Evolutionary conservation across 2,797 vertebrate genomes (phyloP), one percentile per base, ranked within the genome.

Genomic region (Manis pentadactyla): DNA sequence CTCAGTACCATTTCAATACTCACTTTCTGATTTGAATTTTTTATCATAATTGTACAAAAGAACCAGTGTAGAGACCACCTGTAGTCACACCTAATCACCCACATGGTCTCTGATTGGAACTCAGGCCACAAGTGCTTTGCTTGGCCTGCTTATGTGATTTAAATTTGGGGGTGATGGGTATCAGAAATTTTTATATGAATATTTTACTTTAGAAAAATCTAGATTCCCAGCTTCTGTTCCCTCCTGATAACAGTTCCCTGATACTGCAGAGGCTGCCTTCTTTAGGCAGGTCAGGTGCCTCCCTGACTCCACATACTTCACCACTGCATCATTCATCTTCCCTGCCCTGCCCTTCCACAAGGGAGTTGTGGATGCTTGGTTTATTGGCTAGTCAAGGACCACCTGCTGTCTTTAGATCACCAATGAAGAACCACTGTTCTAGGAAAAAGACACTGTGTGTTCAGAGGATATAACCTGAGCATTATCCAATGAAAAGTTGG

Each of bases 381-480:
- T 57, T 75, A 4, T 25, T 37, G 42, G 34, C 78, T 78, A 19
- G 5, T 81, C 31, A 3, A 53, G 90, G 96, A 93, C 91, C 94
- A 95, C 95, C 90, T 46, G 37, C 63, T 18, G 27, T 49, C 87
- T 89, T 42, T 81, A 57, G 92, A 93, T 92, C 85, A 97, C 95
- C 92, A 57, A 2, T 39, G 39, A 88, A 34, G 90, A 90, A n/a
- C 29, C 23, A 15, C 23, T 23, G 46, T 46, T 75, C 66, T n/a
- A 11, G 57, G 63, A 34, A n/a, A 51, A 79, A 68, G 5, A 75
- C 71, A 18, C 34, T 75, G 64, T 31, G 17, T 49, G 90, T 68
- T 84, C 87, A 61, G 61, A 71, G 55, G 59, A 37, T 17, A 53
- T 6, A 31, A 13, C 19, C 34, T 42, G 31, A 82, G 29, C 55